phyloP scores from a whole-genome alignment of 2,797 vertebrate species.

The Ataeniobius toweri region DNA sequence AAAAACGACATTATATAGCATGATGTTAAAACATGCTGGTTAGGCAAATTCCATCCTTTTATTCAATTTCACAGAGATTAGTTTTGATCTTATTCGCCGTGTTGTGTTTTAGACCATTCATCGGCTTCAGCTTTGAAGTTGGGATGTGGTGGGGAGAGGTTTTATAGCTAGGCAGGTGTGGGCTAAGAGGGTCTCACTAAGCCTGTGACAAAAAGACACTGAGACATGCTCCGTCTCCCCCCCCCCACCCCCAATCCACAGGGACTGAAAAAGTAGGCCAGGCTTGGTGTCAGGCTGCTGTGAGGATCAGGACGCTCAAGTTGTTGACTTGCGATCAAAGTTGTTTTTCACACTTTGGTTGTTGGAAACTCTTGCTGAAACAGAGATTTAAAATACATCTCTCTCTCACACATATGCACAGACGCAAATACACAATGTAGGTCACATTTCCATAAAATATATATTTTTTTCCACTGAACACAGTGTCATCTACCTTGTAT shows the following conservation, averaged over 20 bases:
- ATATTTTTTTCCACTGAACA: conserved; percentile 44
- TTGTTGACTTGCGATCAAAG: conserved; percentile 72
- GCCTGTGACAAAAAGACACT: conserved; percentile 63
- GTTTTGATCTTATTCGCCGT: conserved; percentile 57
- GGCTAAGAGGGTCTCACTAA: conserved; percentile 56
- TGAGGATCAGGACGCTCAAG: conserved; percentile 60
- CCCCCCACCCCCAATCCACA: conserved; percentile 51
- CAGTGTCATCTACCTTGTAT: conserved; percentile 37
- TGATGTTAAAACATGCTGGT: conserved; percentile 62
- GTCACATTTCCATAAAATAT: conserved; percentile 43
- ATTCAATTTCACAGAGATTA: conserved; percentile 74
- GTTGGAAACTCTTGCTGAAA: conserved; percentile 43
- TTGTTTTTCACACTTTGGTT: conserved; percentile 57
- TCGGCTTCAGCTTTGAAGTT: conserved; percentile 64
- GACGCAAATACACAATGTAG: conserved; percentile 29
- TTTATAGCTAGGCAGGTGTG: conserved; percentile 62
- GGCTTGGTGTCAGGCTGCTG: conserved; percentile 64
- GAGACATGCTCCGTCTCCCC: conserved; percentile 47
- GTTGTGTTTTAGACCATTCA: conserved; percentile 57
- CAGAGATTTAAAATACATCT: conserved; percentile 48
- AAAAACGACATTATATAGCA: conserved; percentile 46
- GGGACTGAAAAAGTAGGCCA: conserved; percentile 74
- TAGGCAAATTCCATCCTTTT: conserved; percentile 60
- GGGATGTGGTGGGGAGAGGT: conserved; percentile 32
- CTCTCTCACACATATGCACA: conserved; percentile 5